A percentile compares a stretch with the other conserved stretches of the same genome.
These are phyloP conservation scores for Alloscopus bannaensis DNA, from an alignment of 2,888 invertebrate genomes.

Conservation along the genomic window DNA sequence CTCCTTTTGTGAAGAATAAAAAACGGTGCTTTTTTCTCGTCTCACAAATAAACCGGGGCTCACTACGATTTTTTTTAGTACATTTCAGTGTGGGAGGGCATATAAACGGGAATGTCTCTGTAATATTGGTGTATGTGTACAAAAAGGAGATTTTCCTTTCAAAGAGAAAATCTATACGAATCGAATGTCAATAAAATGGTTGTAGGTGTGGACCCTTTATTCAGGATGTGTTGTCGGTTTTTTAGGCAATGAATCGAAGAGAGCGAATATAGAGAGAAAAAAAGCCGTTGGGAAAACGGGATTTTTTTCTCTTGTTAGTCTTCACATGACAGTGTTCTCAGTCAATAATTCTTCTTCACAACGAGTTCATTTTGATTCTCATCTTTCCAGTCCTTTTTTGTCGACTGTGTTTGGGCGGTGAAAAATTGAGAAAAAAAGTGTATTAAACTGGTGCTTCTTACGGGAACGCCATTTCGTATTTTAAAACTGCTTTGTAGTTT, in stretches of 20 bases:
- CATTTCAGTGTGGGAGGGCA: background rate
- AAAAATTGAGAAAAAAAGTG: too few species aligned
- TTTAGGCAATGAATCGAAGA: background rate
- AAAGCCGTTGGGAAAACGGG: slow-evolving; percentile 14
- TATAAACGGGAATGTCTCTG: background rate
- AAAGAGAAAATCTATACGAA: background rate
- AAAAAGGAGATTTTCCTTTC: too few species aligned
- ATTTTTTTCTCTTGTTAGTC: background rate
- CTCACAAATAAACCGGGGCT: background rate
- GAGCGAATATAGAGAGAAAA: background rate
- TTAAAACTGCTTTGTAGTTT: too few species aligned
- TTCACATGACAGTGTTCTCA: slow-evolving; percentile 6
- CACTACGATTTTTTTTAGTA: background rate
- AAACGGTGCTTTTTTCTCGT: background rate
- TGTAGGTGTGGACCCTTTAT: background rate
- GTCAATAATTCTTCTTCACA: slow-evolving; percentile 5
- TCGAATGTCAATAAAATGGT: background rate
- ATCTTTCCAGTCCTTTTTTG: too few species aligned
- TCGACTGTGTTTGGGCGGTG: too few species aligned
- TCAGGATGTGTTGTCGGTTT: background rate
- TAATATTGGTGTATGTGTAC: background rate
- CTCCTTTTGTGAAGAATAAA: background rate
- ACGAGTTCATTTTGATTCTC: slow-evolving; percentile 6
- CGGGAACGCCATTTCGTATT: too few species aligned
- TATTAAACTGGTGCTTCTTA: too few species aligned